Conservation (phyloP, 2,797 vertebrate species). For the Eulemur mongoz region DNA sequence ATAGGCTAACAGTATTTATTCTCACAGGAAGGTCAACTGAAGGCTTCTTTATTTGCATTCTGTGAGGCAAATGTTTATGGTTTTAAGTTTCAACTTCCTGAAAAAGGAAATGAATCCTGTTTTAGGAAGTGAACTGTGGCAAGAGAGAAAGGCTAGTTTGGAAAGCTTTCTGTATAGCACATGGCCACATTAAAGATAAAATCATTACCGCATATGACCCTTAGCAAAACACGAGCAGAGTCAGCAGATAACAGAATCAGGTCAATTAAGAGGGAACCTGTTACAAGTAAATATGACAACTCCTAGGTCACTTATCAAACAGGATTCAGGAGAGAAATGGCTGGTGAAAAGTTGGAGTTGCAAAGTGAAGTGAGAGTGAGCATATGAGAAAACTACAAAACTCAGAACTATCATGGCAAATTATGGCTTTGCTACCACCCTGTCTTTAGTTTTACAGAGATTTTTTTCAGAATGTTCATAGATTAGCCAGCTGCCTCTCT, state of each 20-base stretch:
- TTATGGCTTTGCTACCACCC: not conserved
- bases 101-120: not conserved
- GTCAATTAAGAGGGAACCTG: not conserved
- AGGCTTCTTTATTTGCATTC: constrained; percentile 34
- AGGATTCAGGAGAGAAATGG: not conserved
- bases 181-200: not conserved
- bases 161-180: not conserved
- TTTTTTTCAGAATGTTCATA: not conserved
- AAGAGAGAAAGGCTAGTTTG: not conserved
- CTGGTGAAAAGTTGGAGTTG: not conserved
- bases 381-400: not conserved
- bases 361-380: not conserved
- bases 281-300: not conserved
- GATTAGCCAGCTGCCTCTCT: not conserved
- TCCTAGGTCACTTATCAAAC: not conserved
- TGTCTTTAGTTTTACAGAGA: not conserved
- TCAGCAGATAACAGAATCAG: constrained; percentile 31
- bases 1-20: not conserved
- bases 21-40: not conserved
- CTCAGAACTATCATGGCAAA: not conserved
- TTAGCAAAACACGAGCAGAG: not conserved
- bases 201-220: not conserved
- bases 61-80: not conserved
- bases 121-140: not conserved
- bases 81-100: constrained; percentile 24